A percentile compares a stretch with the other conserved stretches of the same genome.
Conservation (phyloP, 2,888 invertebrate genomes). For the Protonemura montana region DNA sequence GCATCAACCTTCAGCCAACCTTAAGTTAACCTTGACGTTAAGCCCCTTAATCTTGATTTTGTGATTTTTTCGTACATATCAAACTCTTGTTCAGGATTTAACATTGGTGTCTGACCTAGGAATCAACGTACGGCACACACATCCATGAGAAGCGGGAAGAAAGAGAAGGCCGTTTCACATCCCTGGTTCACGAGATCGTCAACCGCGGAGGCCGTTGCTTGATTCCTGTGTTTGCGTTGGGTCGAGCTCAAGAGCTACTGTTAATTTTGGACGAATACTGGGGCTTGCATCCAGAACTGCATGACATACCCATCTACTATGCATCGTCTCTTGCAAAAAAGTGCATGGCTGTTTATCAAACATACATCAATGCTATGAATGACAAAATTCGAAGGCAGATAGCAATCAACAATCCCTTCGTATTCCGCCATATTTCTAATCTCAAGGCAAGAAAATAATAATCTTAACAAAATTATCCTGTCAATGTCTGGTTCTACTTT, state of each 20-base stretch:
- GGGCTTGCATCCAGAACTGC: slow-evolving; percentile 95
- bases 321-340: slow-evolving; percentile 99
- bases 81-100: background rate
- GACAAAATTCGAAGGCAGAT: slow-evolving; percentile 95
- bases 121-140: slow-evolving; percentile 99
- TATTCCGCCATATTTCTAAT: slow-evolving; percentile 96
- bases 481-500: background rate
- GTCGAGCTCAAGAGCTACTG: slow-evolving; percentile 94
- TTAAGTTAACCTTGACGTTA: no score
- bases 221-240: slow-evolving; percentile 98
- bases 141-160: slow-evolving; percentile 98
- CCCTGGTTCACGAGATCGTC: slow-evolving; percentile 94
- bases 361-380: slow-evolving; percentile 99
- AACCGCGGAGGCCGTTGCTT: slow-evolving; percentile 96
- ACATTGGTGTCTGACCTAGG: slow-evolving; percentile 63
- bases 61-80: no score
- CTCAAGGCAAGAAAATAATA: slow-evolving; percentile 68
- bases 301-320: slow-evolving; percentile 99
- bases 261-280: slow-evolving; percentile 98
- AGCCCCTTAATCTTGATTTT: no score
- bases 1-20: slow-evolving; percentile 50
- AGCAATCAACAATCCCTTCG: slow-evolving; percentile 97
- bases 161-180: slow-evolving; percentile 91
- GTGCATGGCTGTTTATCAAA: slow-evolving; percentile 99
- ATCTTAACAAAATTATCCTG: background rate